These are phyloP conservation scores for Hiodon alosoides DNA, from an alignment of 2,113 vertebrate species.

Conservation along the genomic window DNA sequence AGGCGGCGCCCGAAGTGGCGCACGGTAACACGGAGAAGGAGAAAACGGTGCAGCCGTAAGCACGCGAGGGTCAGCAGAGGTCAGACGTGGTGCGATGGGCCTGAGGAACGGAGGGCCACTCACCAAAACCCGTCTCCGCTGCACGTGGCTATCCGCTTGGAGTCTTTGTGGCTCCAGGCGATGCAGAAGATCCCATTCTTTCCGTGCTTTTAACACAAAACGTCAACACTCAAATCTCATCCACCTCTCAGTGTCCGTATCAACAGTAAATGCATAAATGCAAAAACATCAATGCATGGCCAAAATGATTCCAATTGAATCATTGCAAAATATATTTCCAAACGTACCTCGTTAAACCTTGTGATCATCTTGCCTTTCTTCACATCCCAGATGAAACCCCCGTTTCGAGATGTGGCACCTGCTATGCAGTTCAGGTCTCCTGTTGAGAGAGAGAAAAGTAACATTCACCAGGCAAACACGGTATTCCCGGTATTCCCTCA, in stretches of 20 bases:
- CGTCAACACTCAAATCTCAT: not conserved
- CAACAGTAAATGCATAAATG: not conserved
- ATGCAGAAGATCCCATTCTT: slow-evolving; percentile 96
- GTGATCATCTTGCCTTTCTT: slow-evolving; percentile 88
- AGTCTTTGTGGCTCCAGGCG: slow-evolving; percentile 98
- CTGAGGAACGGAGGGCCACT: slow-evolving; percentile 40
- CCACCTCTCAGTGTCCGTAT: not conserved
- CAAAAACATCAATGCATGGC: not conserved
- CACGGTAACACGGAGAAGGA: not conserved
- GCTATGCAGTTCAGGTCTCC: slow-evolving; percentile 94
- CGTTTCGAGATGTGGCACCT: slow-evolving; percentile 86
- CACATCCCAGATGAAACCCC: slow-evolving; percentile 95
- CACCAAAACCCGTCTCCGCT: slow-evolving; percentile 93
- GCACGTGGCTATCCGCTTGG: slow-evolving; percentile 94
- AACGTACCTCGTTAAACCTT: slow-evolving; percentile 82
- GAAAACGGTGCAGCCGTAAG: no score
- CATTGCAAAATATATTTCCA: not conserved
- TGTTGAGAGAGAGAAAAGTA: slow-evolving; percentile 43
- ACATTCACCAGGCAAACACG: not conserved
- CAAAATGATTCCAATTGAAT: not conserved
- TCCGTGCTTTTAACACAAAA: slow-evolving; percentile 75
- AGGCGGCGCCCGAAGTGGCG: slow-evolving; percentile 36
- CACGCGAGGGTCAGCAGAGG: no score
- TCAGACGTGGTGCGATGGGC: no score
- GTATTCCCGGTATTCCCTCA: not conserved